These are phyloP conservation scores for Dexiosoma caninum DNA, from an alignment of 2,888 invertebrate genomes.

Conservation along the genomic window DNA sequence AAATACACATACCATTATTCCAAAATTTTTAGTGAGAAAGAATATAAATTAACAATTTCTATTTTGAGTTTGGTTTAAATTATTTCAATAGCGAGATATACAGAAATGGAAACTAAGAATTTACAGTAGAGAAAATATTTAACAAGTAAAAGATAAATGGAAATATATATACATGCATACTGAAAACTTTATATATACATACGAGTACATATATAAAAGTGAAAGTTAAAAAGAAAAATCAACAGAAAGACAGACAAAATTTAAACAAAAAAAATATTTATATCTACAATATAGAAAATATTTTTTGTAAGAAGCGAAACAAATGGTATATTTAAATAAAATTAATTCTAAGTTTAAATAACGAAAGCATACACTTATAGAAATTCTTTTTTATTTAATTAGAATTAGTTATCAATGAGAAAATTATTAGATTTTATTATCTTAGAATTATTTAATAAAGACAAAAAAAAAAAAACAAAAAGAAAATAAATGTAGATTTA, in stretches of 20 bases:
- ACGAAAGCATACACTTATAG: slow-evolving; percentile 1
- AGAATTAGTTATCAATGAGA: neutral
- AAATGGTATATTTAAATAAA: slow-evolving; percentile 23
- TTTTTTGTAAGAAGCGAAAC: slow-evolving; percentile 47
- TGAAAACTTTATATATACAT: slow-evolving; percentile 42
- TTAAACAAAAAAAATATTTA: slow-evolving; percentile 39
- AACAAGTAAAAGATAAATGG: slow-evolving; percentile 35
- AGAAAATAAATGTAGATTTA: slow-evolving; percentile 16
- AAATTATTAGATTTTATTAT: slow-evolving; percentile 33
- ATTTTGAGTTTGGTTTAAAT: slow-evolving; percentile 17
- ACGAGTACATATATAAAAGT: neutral
- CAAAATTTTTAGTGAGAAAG: neutral
- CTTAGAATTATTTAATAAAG: neutral
- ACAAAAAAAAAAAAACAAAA: neutral
- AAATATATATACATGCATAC: slow-evolving; percentile 46
- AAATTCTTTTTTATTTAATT: neutral
- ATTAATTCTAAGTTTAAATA: slow-evolving; percentile 20
- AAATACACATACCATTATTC: neutral
- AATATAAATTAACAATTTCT: neutral
- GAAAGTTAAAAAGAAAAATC: slow-evolving; percentile 16
- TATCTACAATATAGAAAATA: slow-evolving; percentile 36
- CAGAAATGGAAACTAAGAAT: slow-evolving; percentile 65
- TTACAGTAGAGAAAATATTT: slow-evolving; percentile 57
- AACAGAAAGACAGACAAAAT: slow-evolving; percentile 6
- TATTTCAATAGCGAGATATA: slow-evolving; percentile 67